Percentiles rank a stretch among this genome's conserved stretches.
phyloP scores from a whole-genome alignment of 92 coral and sea anemone genomes.

The Montipora capitata region DNA sequence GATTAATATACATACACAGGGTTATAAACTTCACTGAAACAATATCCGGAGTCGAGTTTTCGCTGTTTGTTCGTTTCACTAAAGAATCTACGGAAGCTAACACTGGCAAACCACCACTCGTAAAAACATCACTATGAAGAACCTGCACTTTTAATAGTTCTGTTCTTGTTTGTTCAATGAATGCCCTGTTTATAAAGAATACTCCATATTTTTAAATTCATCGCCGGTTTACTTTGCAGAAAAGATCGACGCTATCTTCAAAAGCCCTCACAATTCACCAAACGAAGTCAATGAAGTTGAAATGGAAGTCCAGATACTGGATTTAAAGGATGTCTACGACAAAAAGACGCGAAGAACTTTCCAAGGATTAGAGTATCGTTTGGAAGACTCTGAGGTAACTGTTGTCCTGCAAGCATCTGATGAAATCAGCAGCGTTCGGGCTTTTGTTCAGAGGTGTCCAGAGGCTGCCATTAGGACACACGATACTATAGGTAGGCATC shows the following conservation, averaged over 20 bases:
- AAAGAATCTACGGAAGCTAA: too few relatives aligned
- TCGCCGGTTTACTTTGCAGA: background rate
- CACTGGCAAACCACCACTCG: too few relatives aligned
- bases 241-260: background rate
- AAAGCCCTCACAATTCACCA: background rate
- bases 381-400: conserved; percentile 60
- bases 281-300: conserved; percentile 19
- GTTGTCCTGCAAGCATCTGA: conserved; percentile 42
- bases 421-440: conserved; percentile 58
- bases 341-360: conserved; percentile 68
- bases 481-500: conserved; percentile 68
- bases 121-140: too few relatives aligned
- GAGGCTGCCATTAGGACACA: conserved; percentile 78
- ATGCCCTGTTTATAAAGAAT: too few relatives aligned
- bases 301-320: conserved; percentile 55
- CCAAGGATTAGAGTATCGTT: conserved; percentile 56
- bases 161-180: background rate
- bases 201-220: background rate
- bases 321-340: conserved; percentile 71
- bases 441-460: conserved; percentile 78
- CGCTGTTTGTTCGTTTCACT: too few relatives aligned
- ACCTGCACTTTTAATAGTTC: too few relatives aligned
- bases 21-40: too few relatives aligned
- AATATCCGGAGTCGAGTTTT: too few relatives aligned
- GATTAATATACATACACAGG: too few relatives aligned